Conservation (phyloP, 2,888 invertebrate genomes). For the Lapara coniferarum region DNA sequence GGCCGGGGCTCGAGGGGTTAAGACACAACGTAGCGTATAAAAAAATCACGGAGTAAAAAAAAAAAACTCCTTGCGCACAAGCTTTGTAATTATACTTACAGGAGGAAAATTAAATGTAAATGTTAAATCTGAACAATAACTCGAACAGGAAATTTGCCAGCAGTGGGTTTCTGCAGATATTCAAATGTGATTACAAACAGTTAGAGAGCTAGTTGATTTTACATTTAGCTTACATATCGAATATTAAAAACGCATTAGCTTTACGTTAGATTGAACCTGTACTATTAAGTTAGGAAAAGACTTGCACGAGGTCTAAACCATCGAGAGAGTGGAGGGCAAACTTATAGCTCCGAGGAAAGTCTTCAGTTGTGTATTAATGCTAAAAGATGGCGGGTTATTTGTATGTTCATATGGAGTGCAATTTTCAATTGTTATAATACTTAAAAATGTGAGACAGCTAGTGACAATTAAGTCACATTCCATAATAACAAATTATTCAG, state of each 20-base stretch:
- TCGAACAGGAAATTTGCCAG: slow-evolving; percentile 18
- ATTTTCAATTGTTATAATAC: too few relatives aligned
- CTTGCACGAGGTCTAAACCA: too few relatives aligned
- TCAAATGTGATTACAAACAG: slow-evolving; percentile 39
- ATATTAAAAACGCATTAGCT: background rate
- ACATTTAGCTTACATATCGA: slow-evolving; percentile 10
- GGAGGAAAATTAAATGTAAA: slow-evolving; percentile 11
- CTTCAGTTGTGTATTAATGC: too few relatives aligned
- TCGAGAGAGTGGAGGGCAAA: too few relatives aligned
- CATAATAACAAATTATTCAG: too few relatives aligned
- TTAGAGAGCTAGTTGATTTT: slow-evolving; percentile 31
- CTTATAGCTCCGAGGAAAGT: too few relatives aligned
- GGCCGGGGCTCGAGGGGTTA: too few relatives aligned
- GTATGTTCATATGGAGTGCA: too few relatives aligned
- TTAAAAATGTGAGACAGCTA: too few relatives aligned
- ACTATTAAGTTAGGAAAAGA: background rate
- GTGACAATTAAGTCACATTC: too few relatives aligned
- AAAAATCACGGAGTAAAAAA: too few relatives aligned
- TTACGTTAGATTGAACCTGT: background rate
- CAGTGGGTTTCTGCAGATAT: slow-evolving; percentile 31
- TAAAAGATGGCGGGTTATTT: too few relatives aligned
- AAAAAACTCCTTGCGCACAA: background rate
- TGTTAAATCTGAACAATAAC: slow-evolving; percentile 13
- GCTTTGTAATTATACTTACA: slow-evolving; percentile 8
- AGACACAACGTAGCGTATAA: background rate